Base-by-base conservation (phyloP, 2,113 vertebrate genomes). In the Paramormyrops kingsleyae region DNA sequence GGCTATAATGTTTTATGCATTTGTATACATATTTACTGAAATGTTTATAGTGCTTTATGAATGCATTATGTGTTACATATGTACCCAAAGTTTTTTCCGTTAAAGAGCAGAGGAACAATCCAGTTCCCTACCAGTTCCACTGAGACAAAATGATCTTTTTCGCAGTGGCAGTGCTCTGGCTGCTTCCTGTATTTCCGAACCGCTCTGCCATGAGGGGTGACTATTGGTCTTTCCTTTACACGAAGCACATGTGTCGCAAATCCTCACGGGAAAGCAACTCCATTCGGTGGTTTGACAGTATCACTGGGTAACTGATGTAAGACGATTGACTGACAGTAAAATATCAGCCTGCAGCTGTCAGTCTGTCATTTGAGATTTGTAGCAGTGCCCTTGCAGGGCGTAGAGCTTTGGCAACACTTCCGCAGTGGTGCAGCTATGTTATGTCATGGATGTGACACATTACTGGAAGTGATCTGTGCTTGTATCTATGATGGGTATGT, bases 81-180 rank as follows among this genome's bases (percentile, higher is more conserved):
- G n/a, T 66, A n/a, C 13, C 10, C 27, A 70, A 31, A 13, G 35
- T 15, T 19, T 42, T 7, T 80, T 35, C 10, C n/a, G 4, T 6
- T 39, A 80, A 80, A 39, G 4, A 80, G 74, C 74, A 80, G 74
- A 80, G 31, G 74, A 80, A 42, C 74, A 39, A 42, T 88, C 88
- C 88, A 87, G 31, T 89, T 83, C 62, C 62, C 15, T 87, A 89
- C 89, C 74, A 91, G 88, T 93, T 91, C 56, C 19, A 87, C 91
- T 90, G 91, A 92, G 93, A 93, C 92, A 93, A 95, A 93, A 90
- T 53, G 88, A 89, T 93, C 93, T 94, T 93, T 91, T 92, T 92
- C 92, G 93, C 95, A 95, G 92, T 12, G 90, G 87, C 90, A 90
- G 93, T 91, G 91, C 89, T 90, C 89, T 47, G 59, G 90, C 90